Conservation (phyloP, 2,113 vertebrate species). For the Dromiciops gliroides region DNA sequence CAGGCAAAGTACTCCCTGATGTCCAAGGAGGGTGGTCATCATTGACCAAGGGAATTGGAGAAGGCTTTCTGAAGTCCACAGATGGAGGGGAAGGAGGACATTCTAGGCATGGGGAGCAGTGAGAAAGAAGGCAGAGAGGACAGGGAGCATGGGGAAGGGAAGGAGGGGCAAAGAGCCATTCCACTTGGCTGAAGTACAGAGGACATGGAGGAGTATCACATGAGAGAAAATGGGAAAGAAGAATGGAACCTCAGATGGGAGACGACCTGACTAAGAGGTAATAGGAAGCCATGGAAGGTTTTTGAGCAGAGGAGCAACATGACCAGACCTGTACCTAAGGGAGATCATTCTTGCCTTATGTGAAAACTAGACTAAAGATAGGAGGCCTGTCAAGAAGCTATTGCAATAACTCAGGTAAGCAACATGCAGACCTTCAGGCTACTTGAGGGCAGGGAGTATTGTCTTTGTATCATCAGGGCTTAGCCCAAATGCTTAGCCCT, state of each 20-base stretch:
- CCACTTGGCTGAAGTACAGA: not conserved
- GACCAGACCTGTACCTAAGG: not conserved
- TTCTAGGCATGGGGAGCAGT: not conserved
- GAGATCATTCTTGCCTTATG: not conserved
- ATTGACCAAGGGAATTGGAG: not conserved
- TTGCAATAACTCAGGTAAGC: too few species aligned
- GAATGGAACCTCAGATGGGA: not conserved
- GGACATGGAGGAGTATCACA: not conserved
- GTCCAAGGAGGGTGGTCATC: not conserved
- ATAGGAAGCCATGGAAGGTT: not conserved
- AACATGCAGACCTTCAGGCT: not conserved
- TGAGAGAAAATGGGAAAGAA: not conserved
- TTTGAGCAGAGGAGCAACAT: not conserved
- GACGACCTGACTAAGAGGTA: not conserved
- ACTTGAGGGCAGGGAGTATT: too few species aligned
- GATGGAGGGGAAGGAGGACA: not conserved
- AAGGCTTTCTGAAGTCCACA: not conserved
- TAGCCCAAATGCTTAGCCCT: not conserved
- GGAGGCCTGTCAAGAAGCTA: not conserved
- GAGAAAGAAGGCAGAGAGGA: not conserved
- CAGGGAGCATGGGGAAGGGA: not conserved
- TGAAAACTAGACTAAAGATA: not conserved
- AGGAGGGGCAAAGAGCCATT: not conserved
- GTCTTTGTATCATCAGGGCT: not conserved
- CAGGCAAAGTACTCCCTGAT: too few species aligned